phyloP scores from a whole-genome alignment of 2,113 vertebrate species.

The Sphaerodactylus townsendi region DNA sequence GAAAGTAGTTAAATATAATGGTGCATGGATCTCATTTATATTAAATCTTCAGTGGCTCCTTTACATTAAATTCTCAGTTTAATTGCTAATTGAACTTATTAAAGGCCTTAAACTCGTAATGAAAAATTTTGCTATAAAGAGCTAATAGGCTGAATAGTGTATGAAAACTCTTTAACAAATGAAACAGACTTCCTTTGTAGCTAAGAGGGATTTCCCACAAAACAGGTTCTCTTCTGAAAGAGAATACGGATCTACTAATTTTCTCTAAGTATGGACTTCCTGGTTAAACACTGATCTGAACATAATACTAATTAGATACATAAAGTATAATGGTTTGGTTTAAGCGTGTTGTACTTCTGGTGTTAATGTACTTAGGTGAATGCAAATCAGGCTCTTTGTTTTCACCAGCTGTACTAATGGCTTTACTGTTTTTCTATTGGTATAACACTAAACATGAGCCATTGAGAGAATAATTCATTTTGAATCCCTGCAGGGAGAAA shows the following conservation, averaged over 20 bases:
- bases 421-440: neutral
- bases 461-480: neutral
- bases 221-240: neutral
- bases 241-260: neutral
- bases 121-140: neutral
- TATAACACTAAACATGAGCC: neutral
- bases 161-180: neutral
- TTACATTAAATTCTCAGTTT: neutral
- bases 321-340: neutral
- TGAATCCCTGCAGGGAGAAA: constrained; percentile 1
- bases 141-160: neutral
- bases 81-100: neutral
- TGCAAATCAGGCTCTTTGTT: neutral
- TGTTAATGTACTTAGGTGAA: neutral
- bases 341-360: neutral
- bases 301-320: neutral
- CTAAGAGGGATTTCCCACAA: neutral
- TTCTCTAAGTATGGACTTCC: neutral
- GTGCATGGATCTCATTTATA: neutral
- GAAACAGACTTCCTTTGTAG: neutral
- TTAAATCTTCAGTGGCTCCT: neutral
- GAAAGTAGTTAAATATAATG: neutral
- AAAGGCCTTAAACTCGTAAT: neutral
- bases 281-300: neutral
- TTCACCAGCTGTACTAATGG: neutral